A percentile compares a stretch with the other conserved stretches of the same genome.
Evolutionary conservation across 2,113 vertebrate genomes (phyloP).

Genomic region (Semnornis frantzii): DNA sequence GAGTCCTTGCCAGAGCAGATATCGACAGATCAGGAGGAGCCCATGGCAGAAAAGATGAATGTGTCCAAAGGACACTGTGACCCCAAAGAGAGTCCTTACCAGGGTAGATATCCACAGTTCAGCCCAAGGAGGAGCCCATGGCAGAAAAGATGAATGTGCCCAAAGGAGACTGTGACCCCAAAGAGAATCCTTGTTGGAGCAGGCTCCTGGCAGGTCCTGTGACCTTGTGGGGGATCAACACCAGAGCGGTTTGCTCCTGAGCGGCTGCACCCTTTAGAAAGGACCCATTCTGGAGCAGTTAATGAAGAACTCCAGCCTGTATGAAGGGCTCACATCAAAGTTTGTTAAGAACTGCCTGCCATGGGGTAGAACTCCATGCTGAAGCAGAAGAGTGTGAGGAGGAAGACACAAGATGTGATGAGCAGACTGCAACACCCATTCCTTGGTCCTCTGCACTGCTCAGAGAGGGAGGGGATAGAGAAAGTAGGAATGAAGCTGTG

Average conservation of each 20-base stretch:
- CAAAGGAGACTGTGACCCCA: not conserved
- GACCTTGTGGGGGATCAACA: accelerated
- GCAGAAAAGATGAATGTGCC: not conserved
- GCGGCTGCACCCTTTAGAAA: not conserved
- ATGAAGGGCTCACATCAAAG: too few relatives aligned
- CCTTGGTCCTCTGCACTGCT: not conserved
- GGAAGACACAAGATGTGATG: accelerated
- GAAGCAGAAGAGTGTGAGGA: not conserved
- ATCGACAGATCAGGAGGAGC: not conserved
- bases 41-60: not conserved
- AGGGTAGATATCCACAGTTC: too few relatives aligned
- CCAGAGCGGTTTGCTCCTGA: not conserved
- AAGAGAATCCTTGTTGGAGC: accelerated
- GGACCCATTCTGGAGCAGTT: not conserved
- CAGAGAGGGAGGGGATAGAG: not conserved
- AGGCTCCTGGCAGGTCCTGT: not conserved
- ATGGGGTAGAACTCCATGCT: not conserved
- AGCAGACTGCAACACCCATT: not conserved
- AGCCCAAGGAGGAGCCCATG: not conserved
- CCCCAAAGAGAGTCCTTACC: not conserved
- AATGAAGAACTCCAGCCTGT: not conserved
- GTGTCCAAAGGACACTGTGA: not conserved
- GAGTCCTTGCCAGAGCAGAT: not conserved
- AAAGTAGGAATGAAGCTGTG: not conserved
- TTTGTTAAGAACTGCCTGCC: not conserved